phyloP scores from a whole-genome alignment of 2,888 invertebrate genomes.

The Lucinisca nassula region DNA sequence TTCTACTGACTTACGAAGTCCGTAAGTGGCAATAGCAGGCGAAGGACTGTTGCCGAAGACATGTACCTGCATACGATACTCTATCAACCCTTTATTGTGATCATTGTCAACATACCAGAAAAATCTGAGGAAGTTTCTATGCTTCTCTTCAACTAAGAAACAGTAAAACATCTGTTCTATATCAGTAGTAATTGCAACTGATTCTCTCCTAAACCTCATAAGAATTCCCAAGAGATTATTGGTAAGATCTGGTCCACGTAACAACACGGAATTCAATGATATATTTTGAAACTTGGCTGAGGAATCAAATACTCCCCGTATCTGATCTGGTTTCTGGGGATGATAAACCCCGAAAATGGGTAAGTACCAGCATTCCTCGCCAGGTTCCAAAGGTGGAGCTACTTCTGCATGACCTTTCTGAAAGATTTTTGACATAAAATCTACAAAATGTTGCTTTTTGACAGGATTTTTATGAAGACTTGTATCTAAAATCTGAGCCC shows the following conservation, averaged over 20 bases:
- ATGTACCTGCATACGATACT: slow-evolving; percentile 45
- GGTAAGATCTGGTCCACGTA: slow-evolving; percentile 32
- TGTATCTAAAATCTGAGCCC: not conserved
- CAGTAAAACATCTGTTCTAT: slow-evolving; percentile 32
- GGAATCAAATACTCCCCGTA: slow-evolving; percentile 63
- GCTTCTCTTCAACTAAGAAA: slow-evolving; percentile 9
- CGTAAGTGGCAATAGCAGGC: slow-evolving; percentile 53
- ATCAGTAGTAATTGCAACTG: slow-evolving; percentile 27
- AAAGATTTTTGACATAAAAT: slow-evolving; percentile 49
- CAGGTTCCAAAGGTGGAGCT: slow-evolving; percentile 37
- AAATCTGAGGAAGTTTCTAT: slow-evolving; percentile 43
- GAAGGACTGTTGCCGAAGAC: slow-evolving; percentile 40
- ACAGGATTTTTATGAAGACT: slow-evolving; percentile 16
- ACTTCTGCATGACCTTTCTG: slow-evolving; percentile 55
- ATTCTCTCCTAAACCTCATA: slow-evolving; percentile 23
- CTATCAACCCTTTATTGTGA: not conserved
- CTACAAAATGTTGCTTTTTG: slow-evolving; percentile 50
- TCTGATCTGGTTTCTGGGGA: slow-evolving; percentile 62
- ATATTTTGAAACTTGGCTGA: slow-evolving; percentile 56
- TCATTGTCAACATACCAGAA: slow-evolving; percentile 43
- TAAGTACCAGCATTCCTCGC: slow-evolving; percentile 67
- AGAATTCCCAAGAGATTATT: slow-evolving; percentile 40
- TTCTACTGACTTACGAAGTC: slow-evolving; percentile 15
- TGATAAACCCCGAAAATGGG: slow-evolving; percentile 70
- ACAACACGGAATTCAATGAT: slow-evolving; percentile 51